Conservation (phyloP, 1,140 invertebrate genomes). For the Sesamia nonagrioides region DNA sequence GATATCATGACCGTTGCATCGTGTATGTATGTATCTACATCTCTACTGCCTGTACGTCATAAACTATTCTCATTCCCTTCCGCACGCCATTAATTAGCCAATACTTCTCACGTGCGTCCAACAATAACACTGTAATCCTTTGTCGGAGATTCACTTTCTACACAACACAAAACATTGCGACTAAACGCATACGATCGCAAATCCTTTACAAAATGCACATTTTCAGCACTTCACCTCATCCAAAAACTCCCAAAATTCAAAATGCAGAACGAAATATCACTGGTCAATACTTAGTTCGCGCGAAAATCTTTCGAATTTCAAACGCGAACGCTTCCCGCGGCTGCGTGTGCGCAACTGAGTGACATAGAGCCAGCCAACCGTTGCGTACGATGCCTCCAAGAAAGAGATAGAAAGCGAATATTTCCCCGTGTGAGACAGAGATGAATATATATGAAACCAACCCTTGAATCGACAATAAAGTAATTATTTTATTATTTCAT, state of each 20-base stretch:
- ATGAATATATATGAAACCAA: constrained; percentile 56
- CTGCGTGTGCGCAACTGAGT: constrained; percentile 80
- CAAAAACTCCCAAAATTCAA: constrained; percentile 45
- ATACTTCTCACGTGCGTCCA: constrained; percentile 67
- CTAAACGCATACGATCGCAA: constrained; percentile 11
- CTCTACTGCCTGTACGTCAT: constrained; percentile 30
- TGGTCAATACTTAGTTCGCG: constrained; percentile 53
- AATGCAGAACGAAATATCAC: constrained; percentile 46
- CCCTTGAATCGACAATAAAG: constrained; percentile 61
- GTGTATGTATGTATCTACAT: not conserved
- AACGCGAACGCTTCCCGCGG: constrained; percentile 64
- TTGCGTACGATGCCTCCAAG: constrained; percentile 47
- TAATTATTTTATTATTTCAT: constrained; percentile 67
- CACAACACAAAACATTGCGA: constrained; percentile 50
- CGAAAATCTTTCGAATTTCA: constrained; percentile 60
- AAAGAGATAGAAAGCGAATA: constrained; percentile 32
- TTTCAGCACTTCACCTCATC: constrained; percentile 46
- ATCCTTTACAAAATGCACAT: constrained; percentile 24
- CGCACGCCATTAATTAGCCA: constrained; percentile 54
- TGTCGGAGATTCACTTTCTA: constrained; percentile 71
- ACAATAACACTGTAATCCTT: constrained; percentile 81
- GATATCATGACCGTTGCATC: not conserved
- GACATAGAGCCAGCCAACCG: constrained; percentile 69
- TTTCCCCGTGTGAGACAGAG: constrained; percentile 24
- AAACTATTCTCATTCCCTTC: constrained; percentile 49